Base-by-base conservation (phyloP, 2,888 invertebrate species). In the Hyalella azteca region DNA sequence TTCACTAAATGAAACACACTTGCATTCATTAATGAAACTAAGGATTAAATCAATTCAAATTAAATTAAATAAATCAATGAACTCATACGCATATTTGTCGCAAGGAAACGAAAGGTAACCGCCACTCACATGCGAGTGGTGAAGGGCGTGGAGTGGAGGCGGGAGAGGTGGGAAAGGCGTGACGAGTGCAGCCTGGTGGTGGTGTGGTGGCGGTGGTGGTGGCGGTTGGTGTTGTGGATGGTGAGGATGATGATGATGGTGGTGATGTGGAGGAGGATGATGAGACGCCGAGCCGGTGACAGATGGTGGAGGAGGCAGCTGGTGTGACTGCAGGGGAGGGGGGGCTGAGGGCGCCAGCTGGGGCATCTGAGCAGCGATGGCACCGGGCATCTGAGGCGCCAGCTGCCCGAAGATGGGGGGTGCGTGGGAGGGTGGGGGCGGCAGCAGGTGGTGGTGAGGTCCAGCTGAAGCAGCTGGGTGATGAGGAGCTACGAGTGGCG, bases 401-500 rank as follows among this genome's bases (percentile, higher is more conserved):
- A 29, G 79, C 75, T 22, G 60, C 78, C 40, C 48, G 49, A 73
- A 15, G 26, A 76, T 49, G 73, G 80, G 48, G 50, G 79, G 77
- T 66, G 76, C 66, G 73, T 79, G 76, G 75, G 82, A 77, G 45
- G 54, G 73, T 39, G 82, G 78, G 39, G 54, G 73, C 32, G 82
- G 78, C 0, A 22, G 41, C 41, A 54, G 39, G 40, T 29, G 73
- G 78, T 26, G 80, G 75, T 22, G 60, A 79, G 54, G 26, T 29
- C 60, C 26, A 26, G 79, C 77, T n/a, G n/a, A n/a, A 39, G 45
- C 22, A 75, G 79, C 39, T 54, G 78, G 76, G 73, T 77, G 76
- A 60, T 79, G 78, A 59, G 82, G 76, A 66, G 84, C 50, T 60
- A 77, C 41, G 45, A 50, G 48, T 29, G 82, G 78, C 39, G 49